Evolutionary conservation across 2,888 invertebrate genomes (phyloP), one percentile per base, ranked within the genome.

Genomic region (Elegia similella): DNA sequence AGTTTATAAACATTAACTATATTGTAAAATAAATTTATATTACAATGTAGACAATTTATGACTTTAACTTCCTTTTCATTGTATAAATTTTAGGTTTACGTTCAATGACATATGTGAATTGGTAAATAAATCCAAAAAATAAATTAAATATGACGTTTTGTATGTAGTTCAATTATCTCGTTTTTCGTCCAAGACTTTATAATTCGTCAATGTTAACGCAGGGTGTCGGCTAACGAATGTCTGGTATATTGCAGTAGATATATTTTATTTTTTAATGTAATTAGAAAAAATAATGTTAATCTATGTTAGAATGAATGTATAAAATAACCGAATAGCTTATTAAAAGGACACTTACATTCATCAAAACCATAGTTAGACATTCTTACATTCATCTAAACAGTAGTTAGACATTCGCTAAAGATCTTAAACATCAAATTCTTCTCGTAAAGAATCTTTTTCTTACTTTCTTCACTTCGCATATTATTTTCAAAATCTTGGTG

Each of bases 141-240:
- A n/a, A n/a, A n/a, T n/a, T n/a, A n/a, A n/a, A n/a, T n/a, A 8
- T 34, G 10, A 34, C 8, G 34, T 34, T 34, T 34, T 12, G 3
- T 10, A 34, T 34, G 7, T 10, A 34, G 32, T 8, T 10, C 8
- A 34, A 34, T 2, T 34, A 34, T 34, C 34, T 10, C 34, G 34
- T 34, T 34, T 42, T 54, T 54, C 42, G 61, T 55, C 48, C 58
- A 54, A 38, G 66, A 59, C 44, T 56, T 58, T 10, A n/a, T n/a
- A n/a, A n/a, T 47, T 56, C 58, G 38, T 34, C 12, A 10, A 16
- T 34, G 46, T 38, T 47, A 53, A 42, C 29, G 46, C 46, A 46
- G 23, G 46, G 46, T 46, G 46, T 23, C 23, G 23, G 23, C 46
- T 23, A 46, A 46, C 1, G 43, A 44, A 44, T 46, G 46, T 23